Evolutionary conservation across 2,888 invertebrate species (phyloP), one percentile per base, ranked within the genome.

Genomic region (Sturmia bella): DNA sequence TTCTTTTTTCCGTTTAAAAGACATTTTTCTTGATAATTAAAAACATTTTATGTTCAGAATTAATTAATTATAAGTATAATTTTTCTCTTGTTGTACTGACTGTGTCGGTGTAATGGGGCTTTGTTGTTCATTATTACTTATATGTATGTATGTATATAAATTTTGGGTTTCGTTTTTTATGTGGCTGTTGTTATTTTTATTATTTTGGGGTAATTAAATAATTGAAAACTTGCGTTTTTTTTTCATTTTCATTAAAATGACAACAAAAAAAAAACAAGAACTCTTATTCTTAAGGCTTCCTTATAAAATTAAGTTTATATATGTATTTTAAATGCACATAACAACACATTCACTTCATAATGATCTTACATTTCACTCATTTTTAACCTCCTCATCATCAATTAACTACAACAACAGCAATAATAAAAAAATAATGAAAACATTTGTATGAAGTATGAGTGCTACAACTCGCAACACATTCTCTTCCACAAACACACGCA

Each of bases 331-430:
- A 37, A 15, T 50, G 39, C 61, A 24, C 15, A 17, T n/a, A 39
- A 12, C 19, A 45, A 19, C 19, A 66, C 52, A 61, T 64, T 70
- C 56, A 50, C 66, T 59, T 78, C 63, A 74, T 78, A 78, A 82
- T 74, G 69, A 57, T 66, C 64, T 66, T 54, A 17, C 69, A 74
- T 78, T 82, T 75, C 50, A 69, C 82, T 82, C 82, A 78, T 82
- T 78, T 78, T 78, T 82, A 82, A 82, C 82, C 82, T 82, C 63
- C 82, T 78, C 78, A 78, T 70, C 74, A 69, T 74, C 78, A 82
- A 82, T 82, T 82, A 78, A 82, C 82, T 72, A 72, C 75, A 70
- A 61, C 70, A 63, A 52, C 63, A 75, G 68, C 72, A 80, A 37
- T 63, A 69, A 17, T 70, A 84, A 68, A 69, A 59, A 50, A 37